phyloP scores from a whole-genome alignment of 2,888 invertebrate species.

The Lithophane ornitopus region DNA sequence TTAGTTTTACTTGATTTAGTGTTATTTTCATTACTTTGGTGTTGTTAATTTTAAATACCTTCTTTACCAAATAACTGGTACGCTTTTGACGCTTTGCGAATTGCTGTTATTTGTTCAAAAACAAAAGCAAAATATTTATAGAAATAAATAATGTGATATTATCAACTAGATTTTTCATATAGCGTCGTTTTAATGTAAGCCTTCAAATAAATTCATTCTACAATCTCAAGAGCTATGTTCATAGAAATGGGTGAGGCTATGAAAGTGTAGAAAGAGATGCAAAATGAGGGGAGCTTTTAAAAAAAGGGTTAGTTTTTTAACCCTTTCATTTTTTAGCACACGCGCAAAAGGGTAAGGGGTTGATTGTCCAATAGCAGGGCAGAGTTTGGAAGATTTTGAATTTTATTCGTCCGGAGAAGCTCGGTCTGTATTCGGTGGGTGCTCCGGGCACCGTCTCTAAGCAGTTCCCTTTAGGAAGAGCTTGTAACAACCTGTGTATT shows the following conservation, averaged over 20 bases:
- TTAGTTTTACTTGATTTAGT: not conserved
- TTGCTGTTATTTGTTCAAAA: not conserved
- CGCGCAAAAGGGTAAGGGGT: slow-evolving; percentile 86
- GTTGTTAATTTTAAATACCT: not conserved
- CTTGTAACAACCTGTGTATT: slow-evolving; percentile 76
- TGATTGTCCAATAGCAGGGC: slow-evolving; percentile 85
- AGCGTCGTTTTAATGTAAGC: not conserved
- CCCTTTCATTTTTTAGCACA: slow-evolving; percentile 90
- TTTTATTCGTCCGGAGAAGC: slow-evolving; percentile 81
- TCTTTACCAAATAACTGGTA: not conserved
- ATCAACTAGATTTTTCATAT: not conserved
- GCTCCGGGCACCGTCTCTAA: slow-evolving; percentile 70
- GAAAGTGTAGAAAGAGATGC: slow-evolving; percentile 66
- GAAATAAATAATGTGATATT: not conserved
- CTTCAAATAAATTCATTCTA: not conserved
- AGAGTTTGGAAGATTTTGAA: slow-evolving; percentile 81
- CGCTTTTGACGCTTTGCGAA: slow-evolving; percentile 15
- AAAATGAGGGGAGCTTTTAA: slow-evolving; percentile 76
- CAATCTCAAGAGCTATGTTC: not conserved
- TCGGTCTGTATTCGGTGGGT: slow-evolving; percentile 72
- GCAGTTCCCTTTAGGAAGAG: slow-evolving; percentile 79
- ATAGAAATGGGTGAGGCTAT: slow-evolving; percentile 11
- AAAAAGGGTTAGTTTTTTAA: slow-evolving; percentile 87
- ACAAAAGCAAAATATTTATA: not conserved
- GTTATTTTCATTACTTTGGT: not conserved